Conservation (phyloP, 2,797 vertebrate species). For the Avahi laniger region DNA sequence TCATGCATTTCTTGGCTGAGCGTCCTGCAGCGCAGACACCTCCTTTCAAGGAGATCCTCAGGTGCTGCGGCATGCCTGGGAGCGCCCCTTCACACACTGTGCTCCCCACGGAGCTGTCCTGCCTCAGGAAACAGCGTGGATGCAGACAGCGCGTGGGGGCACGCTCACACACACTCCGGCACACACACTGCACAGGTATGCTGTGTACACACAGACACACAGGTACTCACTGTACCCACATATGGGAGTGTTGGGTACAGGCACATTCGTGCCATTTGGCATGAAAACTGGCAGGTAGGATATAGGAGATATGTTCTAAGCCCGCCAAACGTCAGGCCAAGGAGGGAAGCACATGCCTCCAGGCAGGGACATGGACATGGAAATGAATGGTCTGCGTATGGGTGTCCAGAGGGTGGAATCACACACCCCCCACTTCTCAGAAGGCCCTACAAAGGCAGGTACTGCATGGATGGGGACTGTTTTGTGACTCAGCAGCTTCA, state of each 20-base stretch:
- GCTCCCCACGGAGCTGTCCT: not conserved
- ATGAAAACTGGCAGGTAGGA: not conserved
- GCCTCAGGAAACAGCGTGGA: not conserved
- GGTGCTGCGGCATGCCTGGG: not conserved
- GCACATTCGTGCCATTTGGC: not conserved
- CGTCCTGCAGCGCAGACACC: not conserved
- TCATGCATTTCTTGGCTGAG: not conserved
- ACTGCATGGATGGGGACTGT: not conserved
- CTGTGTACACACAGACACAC: not conserved
- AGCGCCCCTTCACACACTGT: not conserved
- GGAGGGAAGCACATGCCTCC: not conserved
- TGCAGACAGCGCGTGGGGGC: not conserved
- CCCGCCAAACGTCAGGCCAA: not conserved
- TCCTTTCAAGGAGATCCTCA: slow-evolving; percentile 3
- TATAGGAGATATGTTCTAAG: not conserved
- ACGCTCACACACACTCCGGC: accelerated
- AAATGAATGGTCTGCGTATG: not conserved
- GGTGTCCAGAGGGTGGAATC: not conserved
- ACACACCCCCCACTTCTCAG: not conserved
- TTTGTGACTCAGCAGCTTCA: not conserved
- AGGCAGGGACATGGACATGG: not conserved
- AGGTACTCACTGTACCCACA: not conserved
- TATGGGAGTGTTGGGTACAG: not conserved
- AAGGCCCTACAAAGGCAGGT: not conserved
- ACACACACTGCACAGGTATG: not conserved